Percentiles rank a stretch among this genome's conserved stretches.
These are phyloP conservation scores for Oophaga pumilio DNA, from an alignment of 2,113 vertebrate species.

Conservation along the genomic window DNA sequence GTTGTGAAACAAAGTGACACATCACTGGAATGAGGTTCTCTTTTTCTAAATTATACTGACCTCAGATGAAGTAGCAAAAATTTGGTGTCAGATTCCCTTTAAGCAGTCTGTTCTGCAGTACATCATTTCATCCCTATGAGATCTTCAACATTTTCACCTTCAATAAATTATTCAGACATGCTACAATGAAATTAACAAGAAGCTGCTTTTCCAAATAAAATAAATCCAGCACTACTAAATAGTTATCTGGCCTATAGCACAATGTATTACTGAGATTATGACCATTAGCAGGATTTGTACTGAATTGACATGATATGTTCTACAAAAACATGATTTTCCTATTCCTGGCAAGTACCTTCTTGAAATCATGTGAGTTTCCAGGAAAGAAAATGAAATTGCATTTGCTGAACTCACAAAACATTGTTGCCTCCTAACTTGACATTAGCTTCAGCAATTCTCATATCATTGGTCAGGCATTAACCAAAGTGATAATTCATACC, in stretches of 20 bases:
- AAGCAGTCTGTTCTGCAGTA: background rate
- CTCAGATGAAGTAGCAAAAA: no score
- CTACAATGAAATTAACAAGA: background rate
- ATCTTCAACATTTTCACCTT: background rate
- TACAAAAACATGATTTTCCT: background rate
- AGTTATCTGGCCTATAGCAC: conserved; percentile 10
- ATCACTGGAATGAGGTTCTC: no score
- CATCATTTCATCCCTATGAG: background rate
- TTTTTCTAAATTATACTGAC: no score
- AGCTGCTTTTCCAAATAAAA: conserved; percentile 2
- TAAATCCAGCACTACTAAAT: background rate
- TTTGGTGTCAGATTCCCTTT: background rate
- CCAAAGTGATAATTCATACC: background rate
- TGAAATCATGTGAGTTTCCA: conserved; percentile 6
- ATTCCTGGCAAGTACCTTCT: conserved; percentile 34
- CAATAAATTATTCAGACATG: background rate
- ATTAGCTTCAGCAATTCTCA: conserved; percentile 23
- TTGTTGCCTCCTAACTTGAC: conserved; percentile 21
- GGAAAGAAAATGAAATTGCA: conserved; percentile 32
- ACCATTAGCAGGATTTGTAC: conserved; percentile 27
- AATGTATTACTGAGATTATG: conserved; percentile 19
- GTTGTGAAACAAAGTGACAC: no score
- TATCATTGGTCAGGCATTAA: conserved; percentile 16
- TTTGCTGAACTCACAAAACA: conserved; percentile 34
- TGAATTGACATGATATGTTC: conserved; percentile 2